A percentile compares a stretch with the other conserved stretches of the same genome.
phyloP scores from a whole-genome alignment of 2,113 vertebrate species.

The Mesocricetus auratus region DNA sequence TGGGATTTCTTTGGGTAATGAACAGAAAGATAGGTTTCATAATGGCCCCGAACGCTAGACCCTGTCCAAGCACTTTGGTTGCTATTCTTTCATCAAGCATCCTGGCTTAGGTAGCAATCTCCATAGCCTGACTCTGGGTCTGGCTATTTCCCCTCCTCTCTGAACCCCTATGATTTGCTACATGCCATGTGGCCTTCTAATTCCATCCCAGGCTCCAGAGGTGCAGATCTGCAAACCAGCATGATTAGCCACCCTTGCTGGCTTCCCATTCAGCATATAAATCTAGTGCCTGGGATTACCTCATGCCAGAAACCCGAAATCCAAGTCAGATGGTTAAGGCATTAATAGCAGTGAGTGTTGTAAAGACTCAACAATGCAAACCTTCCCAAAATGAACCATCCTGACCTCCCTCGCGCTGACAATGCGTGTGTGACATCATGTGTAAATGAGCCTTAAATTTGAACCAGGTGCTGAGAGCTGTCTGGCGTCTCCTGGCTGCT shows the following conservation, averaged over 20 bases:
- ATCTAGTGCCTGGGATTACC: conserved; percentile 80
- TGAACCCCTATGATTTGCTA: conserved; percentile 75
- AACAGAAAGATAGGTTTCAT: conserved; percentile 20
- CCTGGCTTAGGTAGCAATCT: conserved; percentile 32
- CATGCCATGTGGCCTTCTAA: conserved; percentile 73
- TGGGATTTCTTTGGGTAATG: conserved; percentile 15
- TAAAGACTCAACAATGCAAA: conserved; percentile 84
- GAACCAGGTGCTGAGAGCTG: conserved; percentile 87
- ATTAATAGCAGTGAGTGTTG: conserved; percentile 85
- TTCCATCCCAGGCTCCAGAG: conserved; percentile 83
- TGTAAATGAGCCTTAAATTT: conserved; percentile 88
- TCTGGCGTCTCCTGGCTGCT: conserved; percentile 80
- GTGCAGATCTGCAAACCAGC: conserved; percentile 73
- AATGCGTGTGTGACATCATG: conserved; percentile 88
- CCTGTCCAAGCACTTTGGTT: not conserved
- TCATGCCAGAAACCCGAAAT: conserved; percentile 84
- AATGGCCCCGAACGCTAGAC: not conserved
- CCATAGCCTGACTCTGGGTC: conserved; percentile 56
- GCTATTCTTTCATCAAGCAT: conserved; percentile 46
- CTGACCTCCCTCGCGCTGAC: conserved; percentile 86
- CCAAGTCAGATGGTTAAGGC: conserved; percentile 85
- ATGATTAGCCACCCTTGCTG: conserved; percentile 75
- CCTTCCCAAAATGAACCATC: conserved; percentile 86
- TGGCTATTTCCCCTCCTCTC: conserved; percentile 70
- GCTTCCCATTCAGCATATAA: conserved; percentile 66